Conservation (phyloP, 2,888 invertebrate species). For the Himalopsyche tibetana region DNA sequence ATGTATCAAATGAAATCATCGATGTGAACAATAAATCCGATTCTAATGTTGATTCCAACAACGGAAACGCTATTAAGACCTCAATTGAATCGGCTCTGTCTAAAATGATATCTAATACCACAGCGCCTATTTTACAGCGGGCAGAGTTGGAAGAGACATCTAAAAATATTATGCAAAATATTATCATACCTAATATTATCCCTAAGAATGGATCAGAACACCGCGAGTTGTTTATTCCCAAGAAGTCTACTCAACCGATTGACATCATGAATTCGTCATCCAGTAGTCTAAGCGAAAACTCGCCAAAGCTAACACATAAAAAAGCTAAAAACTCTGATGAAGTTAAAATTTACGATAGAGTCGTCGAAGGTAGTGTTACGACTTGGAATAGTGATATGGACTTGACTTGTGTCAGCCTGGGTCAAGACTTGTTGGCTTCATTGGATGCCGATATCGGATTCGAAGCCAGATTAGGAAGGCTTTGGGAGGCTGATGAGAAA, state of each 20-base stretch:
- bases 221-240: slow-evolving; percentile 27
- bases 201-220: slow-evolving; percentile 11
- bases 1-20: background rate
- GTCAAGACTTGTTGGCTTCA: slow-evolving; percentile 78
- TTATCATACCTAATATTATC: slow-evolving; percentile 38
- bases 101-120: slow-evolving; percentile 67
- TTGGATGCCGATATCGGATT: slow-evolving; percentile 74
- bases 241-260: slow-evolving; percentile 60
- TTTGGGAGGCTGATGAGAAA: slow-evolving; percentile 74
- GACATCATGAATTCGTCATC: slow-evolving; percentile 56
- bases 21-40: slow-evolving; percentile 24
- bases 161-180: slow-evolving; percentile 52
- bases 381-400: slow-evolving; percentile 80
- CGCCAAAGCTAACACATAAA: slow-evolving; percentile 66
- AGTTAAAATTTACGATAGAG: slow-evolving; percentile 76
- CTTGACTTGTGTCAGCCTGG: slow-evolving; percentile 79
- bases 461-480: slow-evolving; percentile 69
- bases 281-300: slow-evolving; percentile 47
- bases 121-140: slow-evolving; percentile 68
- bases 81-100: slow-evolving; percentile 68
- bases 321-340: slow-evolving; percentile 67
- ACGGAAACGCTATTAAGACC: slow-evolving; percentile 54
- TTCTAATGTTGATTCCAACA: slow-evolving; percentile 33
- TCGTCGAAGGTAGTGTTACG: slow-evolving; percentile 76
- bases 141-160: slow-evolving; percentile 66